These are phyloP conservation scores for Microplitis demolitor DNA, from an alignment of 1,140 invertebrate species.

Conservation along the genomic window DNA sequence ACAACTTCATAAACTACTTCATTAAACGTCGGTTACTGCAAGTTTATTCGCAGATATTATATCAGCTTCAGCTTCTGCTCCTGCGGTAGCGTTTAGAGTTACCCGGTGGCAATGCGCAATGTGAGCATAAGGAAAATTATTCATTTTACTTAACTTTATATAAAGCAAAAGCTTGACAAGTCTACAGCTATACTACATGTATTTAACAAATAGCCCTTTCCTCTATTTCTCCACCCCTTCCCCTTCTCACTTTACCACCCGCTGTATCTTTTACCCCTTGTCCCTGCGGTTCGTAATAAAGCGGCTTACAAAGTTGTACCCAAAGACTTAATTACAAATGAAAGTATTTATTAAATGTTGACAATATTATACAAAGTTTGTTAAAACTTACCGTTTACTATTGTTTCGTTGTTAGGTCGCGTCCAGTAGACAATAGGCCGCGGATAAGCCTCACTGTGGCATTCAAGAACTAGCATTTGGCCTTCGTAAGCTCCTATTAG, in stretches of 20 bases:
- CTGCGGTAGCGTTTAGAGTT: neutral
- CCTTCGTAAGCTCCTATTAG: slow-evolving; percentile 64
- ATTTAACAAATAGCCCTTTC: no score
- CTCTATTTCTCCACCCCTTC: no score
- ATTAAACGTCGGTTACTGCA: slow-evolving; percentile 16
- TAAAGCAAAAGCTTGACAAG: neutral
- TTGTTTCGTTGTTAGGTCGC: slow-evolving; percentile 55
- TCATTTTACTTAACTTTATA: slow-evolving; percentile 16
- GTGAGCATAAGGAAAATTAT: slow-evolving; percentile 28
- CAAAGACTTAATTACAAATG: no score
- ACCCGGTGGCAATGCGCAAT: slow-evolving; percentile 6
- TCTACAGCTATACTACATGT: neutral
- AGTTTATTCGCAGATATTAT: slow-evolving; percentile 22
- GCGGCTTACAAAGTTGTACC: no score
- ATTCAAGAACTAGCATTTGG: slow-evolving; percentile 65
- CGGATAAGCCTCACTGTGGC: slow-evolving; percentile 66
- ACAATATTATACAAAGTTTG: no score
- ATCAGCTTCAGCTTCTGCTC: neutral
- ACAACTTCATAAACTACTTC: slow-evolving; percentile 21
- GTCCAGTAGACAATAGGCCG: slow-evolving; percentile 66
- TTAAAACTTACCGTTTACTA: slow-evolving; percentile 47
- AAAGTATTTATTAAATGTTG: neutral
- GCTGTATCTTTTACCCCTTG: no score
- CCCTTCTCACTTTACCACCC: no score
- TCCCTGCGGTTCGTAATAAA: no score